A percentile compares a stretch with the other conserved stretches of the same genome.
Evolutionary conservation across 2,113 vertebrate species (phyloP).

Genomic region (Acrocephalus arundinaceus): DNA sequence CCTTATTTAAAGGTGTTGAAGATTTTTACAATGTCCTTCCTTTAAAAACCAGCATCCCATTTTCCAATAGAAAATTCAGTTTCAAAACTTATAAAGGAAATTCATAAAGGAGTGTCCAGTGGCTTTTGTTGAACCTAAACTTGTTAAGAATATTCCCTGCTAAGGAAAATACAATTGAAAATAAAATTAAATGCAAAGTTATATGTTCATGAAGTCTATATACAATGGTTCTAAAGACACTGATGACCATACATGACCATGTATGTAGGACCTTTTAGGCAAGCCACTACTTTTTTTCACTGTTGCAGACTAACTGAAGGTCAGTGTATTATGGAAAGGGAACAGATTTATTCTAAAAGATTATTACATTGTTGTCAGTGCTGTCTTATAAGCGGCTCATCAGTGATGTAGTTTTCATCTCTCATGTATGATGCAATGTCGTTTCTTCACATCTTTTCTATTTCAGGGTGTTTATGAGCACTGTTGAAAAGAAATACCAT

Average conservation of each 20-base stretch:
- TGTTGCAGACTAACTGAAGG: background rate
- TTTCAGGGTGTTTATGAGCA: background rate
- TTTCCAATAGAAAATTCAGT: background rate
- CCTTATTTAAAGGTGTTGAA: background rate
- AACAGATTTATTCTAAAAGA: background rate
- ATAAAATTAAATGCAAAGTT: background rate
- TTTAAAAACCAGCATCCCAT: background rate
- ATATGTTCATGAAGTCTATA: background rate
- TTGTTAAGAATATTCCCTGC: background rate
- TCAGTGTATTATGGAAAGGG: background rate
- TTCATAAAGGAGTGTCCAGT: background rate
- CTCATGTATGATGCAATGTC: background rate
- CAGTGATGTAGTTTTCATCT: background rate
- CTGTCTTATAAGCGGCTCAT: background rate
- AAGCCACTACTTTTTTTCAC: background rate
- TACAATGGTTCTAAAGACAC: background rate
- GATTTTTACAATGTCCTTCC: background rate
- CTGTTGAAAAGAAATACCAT: background rate
- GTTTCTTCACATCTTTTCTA: background rate
- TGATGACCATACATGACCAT: background rate
- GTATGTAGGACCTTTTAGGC: background rate
- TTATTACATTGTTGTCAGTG: background rate
- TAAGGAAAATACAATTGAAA: background rate
- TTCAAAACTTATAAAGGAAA: background rate
- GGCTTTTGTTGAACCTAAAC: background rate